Conservation (phyloP, 2,888 invertebrate genomes). For the Mayetiola destructor region DNA sequence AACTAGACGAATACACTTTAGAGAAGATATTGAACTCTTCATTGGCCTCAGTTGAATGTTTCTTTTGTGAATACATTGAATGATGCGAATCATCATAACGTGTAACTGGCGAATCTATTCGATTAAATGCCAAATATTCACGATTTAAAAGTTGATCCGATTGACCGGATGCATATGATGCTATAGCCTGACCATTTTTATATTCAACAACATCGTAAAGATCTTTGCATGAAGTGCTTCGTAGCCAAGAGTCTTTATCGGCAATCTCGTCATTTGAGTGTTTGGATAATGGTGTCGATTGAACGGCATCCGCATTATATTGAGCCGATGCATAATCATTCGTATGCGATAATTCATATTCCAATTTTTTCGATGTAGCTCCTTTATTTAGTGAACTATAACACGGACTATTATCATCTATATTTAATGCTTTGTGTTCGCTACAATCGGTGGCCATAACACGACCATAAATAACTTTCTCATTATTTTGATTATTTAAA, state of each 20-base stretch:
- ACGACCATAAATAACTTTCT: too few relatives aligned
- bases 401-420: not conserved
- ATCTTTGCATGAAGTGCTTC: slow-evolving; percentile 70
- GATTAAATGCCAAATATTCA: slow-evolving; percentile 35
- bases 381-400: slow-evolving; percentile 13
- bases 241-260: slow-evolving; percentile 46
- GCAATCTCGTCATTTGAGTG: slow-evolving; percentile 23
- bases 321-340: slow-evolving; percentile 40
- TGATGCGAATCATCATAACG: slow-evolving; percentile 55
- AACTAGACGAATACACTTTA: slow-evolving; percentile 73
- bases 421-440: slow-evolving; percentile 17
- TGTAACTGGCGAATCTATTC: slow-evolving; percentile 54
- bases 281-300: slow-evolving; percentile 34
- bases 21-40: slow-evolving; percentile 50
- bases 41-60: slow-evolving; percentile 50
- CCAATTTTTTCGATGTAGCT: slow-evolving; percentile 36
- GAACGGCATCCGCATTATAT: slow-evolving; percentile 22
- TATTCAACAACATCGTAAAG: slow-evolving; percentile 46
- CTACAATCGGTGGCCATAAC: not conserved
- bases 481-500: slow-evolving; percentile 14
- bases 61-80: slow-evolving; percentile 42
- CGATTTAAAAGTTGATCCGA: slow-evolving; percentile 26
- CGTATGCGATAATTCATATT: slow-evolving; percentile 43
- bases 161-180: slow-evolving; percentile 37
- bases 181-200: slow-evolving; percentile 26